Evolutionary conservation across 2,113 vertebrate genomes (phyloP).

Genomic region (Pantherophis guttatus): DNA sequence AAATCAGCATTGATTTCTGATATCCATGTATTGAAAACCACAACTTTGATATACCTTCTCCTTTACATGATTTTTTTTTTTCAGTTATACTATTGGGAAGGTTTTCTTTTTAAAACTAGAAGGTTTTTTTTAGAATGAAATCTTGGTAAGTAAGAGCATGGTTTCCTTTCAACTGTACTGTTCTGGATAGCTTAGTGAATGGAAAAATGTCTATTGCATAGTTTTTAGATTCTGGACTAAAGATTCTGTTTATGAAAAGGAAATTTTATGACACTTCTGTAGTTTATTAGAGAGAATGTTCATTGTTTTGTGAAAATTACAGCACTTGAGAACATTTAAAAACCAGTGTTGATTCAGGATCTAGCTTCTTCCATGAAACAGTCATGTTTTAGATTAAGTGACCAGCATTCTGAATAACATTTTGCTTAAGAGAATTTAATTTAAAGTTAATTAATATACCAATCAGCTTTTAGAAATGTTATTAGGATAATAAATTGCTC

Average conservation of each 20-base stretch:
- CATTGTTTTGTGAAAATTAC: not conserved
- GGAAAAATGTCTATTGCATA: not conserved
- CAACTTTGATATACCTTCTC: not conserved
- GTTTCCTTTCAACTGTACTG: not conserved
- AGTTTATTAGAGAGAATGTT: not conserved
- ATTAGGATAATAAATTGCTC: not conserved
- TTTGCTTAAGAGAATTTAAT: not conserved
- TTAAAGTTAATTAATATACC: not conserved
- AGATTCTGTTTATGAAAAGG: not conserved
- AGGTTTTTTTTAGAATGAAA: not conserved
- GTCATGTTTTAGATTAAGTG: not conserved
- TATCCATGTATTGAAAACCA: not conserved
- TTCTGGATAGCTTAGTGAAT: not conserved
- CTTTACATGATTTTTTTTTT: too few relatives aligned
- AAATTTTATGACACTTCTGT: not conserved
- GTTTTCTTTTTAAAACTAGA: not conserved
- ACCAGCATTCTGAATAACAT: not conserved
- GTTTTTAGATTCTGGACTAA: not conserved
- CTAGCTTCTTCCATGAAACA: not conserved
- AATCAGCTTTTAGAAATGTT: not conserved
- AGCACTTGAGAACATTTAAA: not conserved
- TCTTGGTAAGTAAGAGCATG: not conserved
- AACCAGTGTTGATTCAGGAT: not conserved
- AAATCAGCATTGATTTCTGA: not conserved
- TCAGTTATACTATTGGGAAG: not conserved